Conservation (phyloP, 2,797 vertebrate species). For the Tragelaphus oryx region DNA sequence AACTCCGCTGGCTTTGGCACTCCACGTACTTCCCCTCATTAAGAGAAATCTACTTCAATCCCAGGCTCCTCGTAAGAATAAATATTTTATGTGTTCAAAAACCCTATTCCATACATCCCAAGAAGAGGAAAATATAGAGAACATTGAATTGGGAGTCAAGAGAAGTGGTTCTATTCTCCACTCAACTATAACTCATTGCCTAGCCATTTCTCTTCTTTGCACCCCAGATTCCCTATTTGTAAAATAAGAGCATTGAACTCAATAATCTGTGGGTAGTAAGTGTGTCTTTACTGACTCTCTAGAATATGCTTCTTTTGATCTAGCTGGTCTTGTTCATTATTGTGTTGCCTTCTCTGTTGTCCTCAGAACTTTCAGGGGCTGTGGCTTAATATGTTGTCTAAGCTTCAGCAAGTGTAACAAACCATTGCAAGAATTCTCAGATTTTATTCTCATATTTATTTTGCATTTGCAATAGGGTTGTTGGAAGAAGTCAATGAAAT, state of each 20-base stretch:
- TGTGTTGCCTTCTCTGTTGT: neutral
- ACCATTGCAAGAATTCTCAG: neutral
- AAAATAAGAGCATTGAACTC: neutral
- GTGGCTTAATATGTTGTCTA: neutral
- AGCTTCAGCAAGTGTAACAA: neutral
- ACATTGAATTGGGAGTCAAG: neutral
- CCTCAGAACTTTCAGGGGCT: neutral
- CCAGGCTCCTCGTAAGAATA: neutral
- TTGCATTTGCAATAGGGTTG: neutral
- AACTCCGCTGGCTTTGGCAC: neutral
- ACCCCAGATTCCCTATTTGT: neutral
- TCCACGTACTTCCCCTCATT: neutral
- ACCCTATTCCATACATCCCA: neutral
- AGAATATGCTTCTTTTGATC: neutral
- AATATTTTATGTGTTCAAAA: conserved; percentile 9
- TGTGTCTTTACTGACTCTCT: neutral
- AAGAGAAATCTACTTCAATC: conserved; percentile 2
- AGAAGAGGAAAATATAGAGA: neutral
- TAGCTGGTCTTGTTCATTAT: neutral
- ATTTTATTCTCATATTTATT: neutral
- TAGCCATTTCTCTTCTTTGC: neutral
- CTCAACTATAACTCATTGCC: neutral
- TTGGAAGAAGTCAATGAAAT: neutral
- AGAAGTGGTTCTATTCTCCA: neutral
- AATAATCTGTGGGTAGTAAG: neutral